phyloP scores from a whole-genome alignment of 2,888 invertebrate species.

The Epistrophe eligans region DNA sequence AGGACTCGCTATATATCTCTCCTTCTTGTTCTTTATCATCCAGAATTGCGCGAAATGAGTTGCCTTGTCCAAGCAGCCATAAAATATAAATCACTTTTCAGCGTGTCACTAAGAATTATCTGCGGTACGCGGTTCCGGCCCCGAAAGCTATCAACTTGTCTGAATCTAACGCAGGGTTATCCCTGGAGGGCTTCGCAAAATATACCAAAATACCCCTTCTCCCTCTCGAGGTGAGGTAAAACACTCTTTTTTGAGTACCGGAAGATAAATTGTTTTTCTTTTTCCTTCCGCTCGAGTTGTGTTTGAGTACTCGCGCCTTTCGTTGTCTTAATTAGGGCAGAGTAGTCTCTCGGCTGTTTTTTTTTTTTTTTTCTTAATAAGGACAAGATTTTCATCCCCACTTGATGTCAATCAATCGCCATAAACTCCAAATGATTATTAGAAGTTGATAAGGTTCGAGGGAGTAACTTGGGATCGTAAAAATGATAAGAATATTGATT shows the following conservation, averaged over 20 bases:
- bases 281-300: not conserved
- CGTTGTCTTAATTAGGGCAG: constrained; percentile 58
- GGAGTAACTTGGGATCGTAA: constrained; percentile 27
- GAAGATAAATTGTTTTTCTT: constrained; percentile 59
- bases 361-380: not conserved
- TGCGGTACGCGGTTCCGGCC: constrained; percentile 69
- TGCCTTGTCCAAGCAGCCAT: constrained; percentile 72
- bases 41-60: constrained; percentile 8
- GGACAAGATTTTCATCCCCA: constrained; percentile 17
- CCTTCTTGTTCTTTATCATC: not conserved
- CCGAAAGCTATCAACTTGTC: constrained; percentile 56
- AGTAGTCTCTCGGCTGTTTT: not conserved
- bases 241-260: constrained; percentile 25
- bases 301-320: constrained; percentile 35
- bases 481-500: constrained; percentile 44
- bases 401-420: constrained; percentile 62
- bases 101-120: constrained; percentile 72
- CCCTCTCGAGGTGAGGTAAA: constrained; percentile 38
- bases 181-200: constrained; percentile 16
- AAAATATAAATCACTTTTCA: constrained; percentile 74
- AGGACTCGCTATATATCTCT: constrained; percentile 9
- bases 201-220: constrained; percentile 1
- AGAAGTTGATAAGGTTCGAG: constrained; percentile 52
- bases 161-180: constrained; percentile 51
- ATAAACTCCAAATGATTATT: constrained; percentile 53